phyloP scores from a whole-genome alignment of 2,888 invertebrate species.

The Mylabris sibirica region DNA sequence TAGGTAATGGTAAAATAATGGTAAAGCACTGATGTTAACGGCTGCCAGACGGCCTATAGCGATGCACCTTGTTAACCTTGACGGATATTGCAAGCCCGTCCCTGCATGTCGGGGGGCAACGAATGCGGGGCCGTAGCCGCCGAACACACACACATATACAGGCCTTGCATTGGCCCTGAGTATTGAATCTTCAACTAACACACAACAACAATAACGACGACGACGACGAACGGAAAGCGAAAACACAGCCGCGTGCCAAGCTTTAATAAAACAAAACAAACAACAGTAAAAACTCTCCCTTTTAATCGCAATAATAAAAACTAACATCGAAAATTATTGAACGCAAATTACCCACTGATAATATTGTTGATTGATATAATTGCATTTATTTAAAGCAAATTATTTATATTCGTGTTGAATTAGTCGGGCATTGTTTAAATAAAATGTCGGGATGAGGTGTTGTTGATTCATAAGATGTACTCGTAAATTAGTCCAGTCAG shows the following conservation, averaged over 20 bases:
- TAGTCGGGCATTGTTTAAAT: slow-evolving; percentile 41
- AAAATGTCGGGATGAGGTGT: slow-evolving; percentile 35
- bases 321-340: background rate
- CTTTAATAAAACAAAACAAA: slow-evolving; percentile 3
- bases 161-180: slow-evolving; percentile 40
- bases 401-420: background rate
- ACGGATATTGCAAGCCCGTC: slow-evolving; percentile 27
- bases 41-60: slow-evolving; percentile 44
- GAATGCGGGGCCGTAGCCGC: slow-evolving; percentile 31
- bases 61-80: slow-evolving; percentile 50
- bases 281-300: slow-evolving; percentile 11
- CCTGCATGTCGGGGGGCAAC: slow-evolving; percentile 23
- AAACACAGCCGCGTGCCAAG: slow-evolving; percentile 13
- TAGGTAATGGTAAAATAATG: slow-evolving; percentile 45
- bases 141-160: no score
- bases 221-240: slow-evolving; percentile 1
- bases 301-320: background rate
- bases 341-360: slow-evolving; percentile 15
- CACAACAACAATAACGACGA: background rate
- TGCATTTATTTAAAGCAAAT: slow-evolving; percentile 14
- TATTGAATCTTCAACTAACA: slow-evolving; percentile 20
- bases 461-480: slow-evolving; percentile 36
- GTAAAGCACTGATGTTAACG: slow-evolving; percentile 37
- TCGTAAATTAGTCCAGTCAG: slow-evolving; percentile 17
- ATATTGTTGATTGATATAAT: slow-evolving; percentile 19